Conservation (phyloP, 2,797 vertebrate species). For the Anguilla pacifica region DNA sequence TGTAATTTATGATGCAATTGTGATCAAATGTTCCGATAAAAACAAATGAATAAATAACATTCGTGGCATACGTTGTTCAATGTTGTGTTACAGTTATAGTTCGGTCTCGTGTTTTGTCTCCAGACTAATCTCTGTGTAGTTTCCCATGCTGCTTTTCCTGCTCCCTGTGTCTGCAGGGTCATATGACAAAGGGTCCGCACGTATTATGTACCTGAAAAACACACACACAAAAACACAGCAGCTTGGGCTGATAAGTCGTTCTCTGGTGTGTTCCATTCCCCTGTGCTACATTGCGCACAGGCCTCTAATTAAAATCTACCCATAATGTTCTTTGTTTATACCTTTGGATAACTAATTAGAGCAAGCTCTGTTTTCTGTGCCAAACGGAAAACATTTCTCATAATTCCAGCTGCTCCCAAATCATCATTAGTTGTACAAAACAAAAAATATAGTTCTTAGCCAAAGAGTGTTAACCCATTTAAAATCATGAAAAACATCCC, state of each 20-base stretch:
- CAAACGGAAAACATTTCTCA: background rate
- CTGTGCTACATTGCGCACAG: background rate
- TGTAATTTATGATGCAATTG: constrained; percentile 6
- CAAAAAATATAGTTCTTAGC: background rate
- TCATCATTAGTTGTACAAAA: background rate
- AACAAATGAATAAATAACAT: constrained; percentile 7
- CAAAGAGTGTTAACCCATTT: background rate
- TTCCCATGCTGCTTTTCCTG: constrained; percentile 72
- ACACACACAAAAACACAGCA: background rate
- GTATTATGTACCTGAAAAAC: constrained; percentile 74
- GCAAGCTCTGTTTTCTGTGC: constrained; percentile 5
- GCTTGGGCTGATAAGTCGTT: background rate
- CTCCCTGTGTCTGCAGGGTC: constrained; percentile 68
- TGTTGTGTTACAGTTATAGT: background rate
- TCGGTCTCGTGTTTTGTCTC: constrained; percentile 62
- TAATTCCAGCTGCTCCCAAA: background rate
- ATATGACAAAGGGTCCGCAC: constrained; percentile 76
- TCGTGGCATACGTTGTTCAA: background rate
- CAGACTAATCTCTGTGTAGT: constrained; percentile 55
- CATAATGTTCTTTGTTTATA: background rate
- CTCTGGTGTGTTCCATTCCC: background rate
- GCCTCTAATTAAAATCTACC: background rate
- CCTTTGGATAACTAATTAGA: background rate
- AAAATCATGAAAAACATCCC: background rate
- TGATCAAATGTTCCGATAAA: background rate